Conservation (phyloP, 2,797 vertebrate species). For the Morelia viridis region DNA sequence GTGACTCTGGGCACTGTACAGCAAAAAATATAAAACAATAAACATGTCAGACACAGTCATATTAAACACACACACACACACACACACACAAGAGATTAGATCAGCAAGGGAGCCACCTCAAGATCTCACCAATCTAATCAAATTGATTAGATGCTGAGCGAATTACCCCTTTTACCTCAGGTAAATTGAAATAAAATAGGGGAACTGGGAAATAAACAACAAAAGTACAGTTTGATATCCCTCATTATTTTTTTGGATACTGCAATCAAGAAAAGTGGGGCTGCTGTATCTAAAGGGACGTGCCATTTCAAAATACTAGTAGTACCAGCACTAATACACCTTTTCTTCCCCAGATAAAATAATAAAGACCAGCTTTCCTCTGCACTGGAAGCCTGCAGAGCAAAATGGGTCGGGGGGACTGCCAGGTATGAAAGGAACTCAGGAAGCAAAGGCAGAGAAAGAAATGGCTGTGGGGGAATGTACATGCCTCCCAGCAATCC, state of each 20-base stretch:
- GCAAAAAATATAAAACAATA: no score
- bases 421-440: not conserved
- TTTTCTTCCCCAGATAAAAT: not conserved
- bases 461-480: not conserved
- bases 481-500: not conserved
- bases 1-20: no score
- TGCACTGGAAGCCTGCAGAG: not conserved
- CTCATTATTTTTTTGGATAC: not conserved
- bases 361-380: not conserved
- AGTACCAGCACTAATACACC: not conserved
- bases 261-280: not conserved
- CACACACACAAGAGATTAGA: no score
- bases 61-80: no score
- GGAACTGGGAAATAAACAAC: not conserved
- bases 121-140: no score
- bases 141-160: not conserved
- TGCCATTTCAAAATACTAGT: not conserved
- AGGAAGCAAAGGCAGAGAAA: not conserved
- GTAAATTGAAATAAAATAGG: not conserved
- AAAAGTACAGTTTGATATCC: not conserved
- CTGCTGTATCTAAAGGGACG: not conserved
- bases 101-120: no score
- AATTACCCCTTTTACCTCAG: not conserved
- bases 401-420: not conserved
- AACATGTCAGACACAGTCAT: no score